These are phyloP conservation scores for Antheraea pernyi DNA, from an alignment of 1,140 invertebrate species.

Conservation along the genomic window DNA sequence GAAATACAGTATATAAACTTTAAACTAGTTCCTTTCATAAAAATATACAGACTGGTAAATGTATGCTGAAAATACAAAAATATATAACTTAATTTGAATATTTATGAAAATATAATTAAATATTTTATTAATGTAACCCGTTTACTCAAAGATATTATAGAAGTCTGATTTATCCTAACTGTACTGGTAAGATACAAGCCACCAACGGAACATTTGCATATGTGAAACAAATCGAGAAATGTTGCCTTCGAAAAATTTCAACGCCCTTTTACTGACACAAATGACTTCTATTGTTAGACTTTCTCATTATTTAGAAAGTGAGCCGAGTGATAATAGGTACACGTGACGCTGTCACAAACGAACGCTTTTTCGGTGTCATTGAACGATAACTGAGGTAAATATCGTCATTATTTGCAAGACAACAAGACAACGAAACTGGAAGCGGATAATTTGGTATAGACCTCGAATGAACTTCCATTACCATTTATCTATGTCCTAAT, in stretches of 20 bases:
- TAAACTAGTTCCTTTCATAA: no score
- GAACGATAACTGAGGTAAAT: slow-evolving; percentile 44
- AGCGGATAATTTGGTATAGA: slow-evolving; percentile 32
- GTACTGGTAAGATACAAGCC: not conserved
- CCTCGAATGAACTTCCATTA: slow-evolving; percentile 29
- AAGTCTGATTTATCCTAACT: no score
- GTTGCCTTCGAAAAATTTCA: not conserved
- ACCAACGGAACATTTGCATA: not conserved
- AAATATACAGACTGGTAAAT: no score
- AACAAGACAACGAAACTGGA: slow-evolving; percentile 51
- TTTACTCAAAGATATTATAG: no score
- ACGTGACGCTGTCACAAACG: not conserved
- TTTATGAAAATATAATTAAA: no score
- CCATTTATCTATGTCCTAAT: slow-evolving; percentile 24
- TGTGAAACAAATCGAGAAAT: not conserved
- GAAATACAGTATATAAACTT: no score
- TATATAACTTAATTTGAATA: no score
- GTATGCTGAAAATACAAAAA: no score
- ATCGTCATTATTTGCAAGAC: slow-evolving; percentile 50
- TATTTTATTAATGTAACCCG: no score
- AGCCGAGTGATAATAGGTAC: not conserved
- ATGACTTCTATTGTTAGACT: not conserved
- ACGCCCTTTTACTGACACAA: not conserved
- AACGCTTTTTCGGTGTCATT: slow-evolving; percentile 26
- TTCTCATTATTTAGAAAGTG: slow-evolving; percentile 5